These are phyloP conservation scores for Troides aeacus DNA, from an alignment of 2,888 invertebrate species.

Conservation along the genomic window DNA sequence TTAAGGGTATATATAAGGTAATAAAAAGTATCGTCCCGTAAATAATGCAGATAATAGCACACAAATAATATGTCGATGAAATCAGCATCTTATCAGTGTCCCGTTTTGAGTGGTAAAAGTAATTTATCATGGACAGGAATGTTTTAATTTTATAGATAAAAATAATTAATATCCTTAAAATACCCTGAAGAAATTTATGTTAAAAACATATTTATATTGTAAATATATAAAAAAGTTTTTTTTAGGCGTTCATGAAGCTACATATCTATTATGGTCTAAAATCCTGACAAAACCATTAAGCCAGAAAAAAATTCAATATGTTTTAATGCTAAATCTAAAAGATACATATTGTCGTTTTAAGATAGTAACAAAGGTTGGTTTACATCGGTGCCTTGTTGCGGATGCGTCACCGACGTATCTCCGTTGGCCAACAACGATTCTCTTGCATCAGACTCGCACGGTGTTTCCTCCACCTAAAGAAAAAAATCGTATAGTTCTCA, in stretches of 20 bases:
- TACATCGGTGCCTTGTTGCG: constrained; percentile 28
- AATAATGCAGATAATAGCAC: too few relatives aligned
- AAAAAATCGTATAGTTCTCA: neutral
- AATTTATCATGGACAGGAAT: neutral
- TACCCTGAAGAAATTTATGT: too few relatives aligned
- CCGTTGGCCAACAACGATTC: constrained; percentile 50
- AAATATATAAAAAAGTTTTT: too few relatives aligned
- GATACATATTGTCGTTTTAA: constrained; percentile 14
- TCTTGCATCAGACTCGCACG: constrained; percentile 36
- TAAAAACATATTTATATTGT: too few relatives aligned
- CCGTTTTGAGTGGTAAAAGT: neutral
- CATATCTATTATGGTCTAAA: too few relatives aligned
- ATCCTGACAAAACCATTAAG: too few relatives aligned
- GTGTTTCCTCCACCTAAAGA: constrained; percentile 37
- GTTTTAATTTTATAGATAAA: too few relatives aligned
- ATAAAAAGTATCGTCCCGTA: neutral
- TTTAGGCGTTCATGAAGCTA: too few relatives aligned
- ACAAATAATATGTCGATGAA: too few relatives aligned
- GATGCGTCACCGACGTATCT: constrained; percentile 30
- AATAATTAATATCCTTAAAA: too few relatives aligned
- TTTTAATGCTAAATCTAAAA: neutral
- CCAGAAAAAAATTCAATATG: too few relatives aligned
- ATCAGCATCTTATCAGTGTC: too few relatives aligned
- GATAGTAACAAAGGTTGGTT: constrained; percentile 31
- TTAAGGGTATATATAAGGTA: neutral